These are phyloP conservation scores for Nemapogon koenigi DNA, from an alignment of 2,888 invertebrate genomes.

Conservation along the genomic window DNA sequence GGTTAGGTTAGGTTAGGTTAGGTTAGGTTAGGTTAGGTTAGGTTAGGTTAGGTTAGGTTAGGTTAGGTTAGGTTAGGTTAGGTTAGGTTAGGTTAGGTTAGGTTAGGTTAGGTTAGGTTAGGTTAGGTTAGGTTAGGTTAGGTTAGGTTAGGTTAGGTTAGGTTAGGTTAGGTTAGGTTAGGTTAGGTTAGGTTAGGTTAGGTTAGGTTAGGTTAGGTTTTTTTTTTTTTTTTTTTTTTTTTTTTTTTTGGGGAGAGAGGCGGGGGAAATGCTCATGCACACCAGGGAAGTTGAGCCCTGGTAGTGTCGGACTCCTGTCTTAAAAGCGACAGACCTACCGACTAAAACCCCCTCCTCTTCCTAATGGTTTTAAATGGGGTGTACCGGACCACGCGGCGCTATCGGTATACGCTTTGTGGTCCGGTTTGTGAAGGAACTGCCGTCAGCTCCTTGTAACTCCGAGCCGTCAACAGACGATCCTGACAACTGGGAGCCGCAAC, in stretches of 20 bases:
- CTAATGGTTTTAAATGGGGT: no score
- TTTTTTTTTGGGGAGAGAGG: constrained; percentile 1
- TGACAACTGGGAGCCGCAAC: no score
- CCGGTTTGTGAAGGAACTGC: no score
- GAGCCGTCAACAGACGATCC: no score
- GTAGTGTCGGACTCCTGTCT: no score
- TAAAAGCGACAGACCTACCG: no score
- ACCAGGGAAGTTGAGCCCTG: constrained; percentile 1
- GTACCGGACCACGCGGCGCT: no score
- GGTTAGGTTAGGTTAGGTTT: constrained; percentile 1
- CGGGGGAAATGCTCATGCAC: not conserved
- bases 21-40: not conserved
- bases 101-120: not conserved
- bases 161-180: not conserved
- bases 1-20: not conserved
- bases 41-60: not conserved
- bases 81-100: not conserved
- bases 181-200: not conserved
- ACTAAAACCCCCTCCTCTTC: no score
- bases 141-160: not conserved
- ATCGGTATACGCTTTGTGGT: no score
- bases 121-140: not conserved
- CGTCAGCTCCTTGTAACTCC: no score
- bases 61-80: not conserved
- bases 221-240: not conserved